phyloP scores from a whole-genome alignment of 30 jellyfish, hydroid and myxozoan species.

The Cassiopea andromeda region DNA sequence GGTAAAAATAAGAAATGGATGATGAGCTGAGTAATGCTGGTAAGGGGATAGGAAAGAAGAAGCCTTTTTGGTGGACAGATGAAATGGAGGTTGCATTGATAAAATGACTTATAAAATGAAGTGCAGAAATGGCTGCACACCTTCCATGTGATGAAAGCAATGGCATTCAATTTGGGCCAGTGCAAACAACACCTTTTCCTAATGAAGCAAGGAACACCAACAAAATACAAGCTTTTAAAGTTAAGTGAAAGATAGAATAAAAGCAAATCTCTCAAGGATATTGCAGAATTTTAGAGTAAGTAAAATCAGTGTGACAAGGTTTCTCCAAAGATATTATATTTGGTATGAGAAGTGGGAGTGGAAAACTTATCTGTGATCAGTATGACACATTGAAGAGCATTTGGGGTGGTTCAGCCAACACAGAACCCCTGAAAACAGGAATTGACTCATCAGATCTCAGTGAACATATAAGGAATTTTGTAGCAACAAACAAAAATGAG shows the following conservation, averaged over 20 bases:
- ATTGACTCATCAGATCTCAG: not conserved
- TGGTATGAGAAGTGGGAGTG: conserved; percentile 10
- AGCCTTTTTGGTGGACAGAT: conserved; percentile 5
- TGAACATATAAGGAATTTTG: not conserved
- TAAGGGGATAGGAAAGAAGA: not conserved
- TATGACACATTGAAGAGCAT: not conserved
- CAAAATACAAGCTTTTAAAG: not conserved
- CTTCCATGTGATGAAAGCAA: not conserved
- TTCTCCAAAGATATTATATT: not conserved
- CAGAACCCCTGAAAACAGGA: not conserved
- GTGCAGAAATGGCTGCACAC: not conserved
- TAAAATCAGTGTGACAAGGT: not conserved
- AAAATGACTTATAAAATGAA: not conserved
- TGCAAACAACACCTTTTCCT: not conserved
- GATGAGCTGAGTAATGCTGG: not conserved
- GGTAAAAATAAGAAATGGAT: not conserved
- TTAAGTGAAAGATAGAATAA: not conserved
- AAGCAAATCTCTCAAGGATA: not conserved
- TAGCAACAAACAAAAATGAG: not conserved
- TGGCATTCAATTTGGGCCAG: conserved; percentile 12
- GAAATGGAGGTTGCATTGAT: conserved; percentile 3
- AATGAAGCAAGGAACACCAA: not conserved
- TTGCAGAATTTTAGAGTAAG: not conserved
- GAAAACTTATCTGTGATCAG: conserved; percentile 8
- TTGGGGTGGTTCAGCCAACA: not conserved